A percentile compares a stretch with the other conserved stretches of the same genome.
phyloP scores from a whole-genome alignment of 2,797 vertebrate genomes.

The Periparus ater region DNA sequence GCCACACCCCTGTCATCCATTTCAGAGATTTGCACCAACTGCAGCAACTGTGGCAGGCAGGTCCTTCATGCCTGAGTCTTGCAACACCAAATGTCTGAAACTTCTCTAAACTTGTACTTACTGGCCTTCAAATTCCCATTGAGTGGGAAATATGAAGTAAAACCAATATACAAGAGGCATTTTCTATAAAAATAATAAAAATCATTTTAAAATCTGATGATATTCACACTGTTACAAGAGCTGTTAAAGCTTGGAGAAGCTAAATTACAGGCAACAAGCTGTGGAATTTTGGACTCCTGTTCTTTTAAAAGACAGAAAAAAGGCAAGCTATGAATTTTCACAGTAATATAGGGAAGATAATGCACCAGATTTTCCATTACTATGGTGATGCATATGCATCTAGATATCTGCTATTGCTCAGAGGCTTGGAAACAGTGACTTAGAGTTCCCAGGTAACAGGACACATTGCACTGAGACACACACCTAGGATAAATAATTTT shows the following conservation, averaged over 20 bases:
- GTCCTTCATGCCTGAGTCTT: not conserved
- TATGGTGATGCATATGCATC: fast-evolving
- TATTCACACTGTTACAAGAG: not conserved
- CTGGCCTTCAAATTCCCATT: not conserved
- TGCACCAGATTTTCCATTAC: not conserved
- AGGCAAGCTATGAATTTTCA: not conserved
- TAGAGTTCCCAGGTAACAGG: not conserved
- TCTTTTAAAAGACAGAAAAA: not conserved
- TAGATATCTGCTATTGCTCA: not conserved
- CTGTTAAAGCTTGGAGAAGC: not conserved
- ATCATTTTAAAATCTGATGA: not conserved
- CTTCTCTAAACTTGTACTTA: not conserved
- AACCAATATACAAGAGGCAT: not conserved
- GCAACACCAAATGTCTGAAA: not conserved
- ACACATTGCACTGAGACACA: not conserved
- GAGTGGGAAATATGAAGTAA: not conserved
- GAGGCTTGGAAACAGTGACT: not conserved
- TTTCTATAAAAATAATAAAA: not conserved
- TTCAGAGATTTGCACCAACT: not conserved
- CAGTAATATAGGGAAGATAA: not conserved
- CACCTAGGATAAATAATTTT: not conserved
- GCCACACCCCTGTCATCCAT: not conserved
- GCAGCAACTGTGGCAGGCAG: not conserved
- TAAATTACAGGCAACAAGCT: not conserved
- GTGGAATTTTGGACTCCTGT: not conserved